These are phyloP conservation scores for Cybosia mesomella DNA, from an alignment of 2,888 invertebrate species.

Conservation along the genomic window DNA sequence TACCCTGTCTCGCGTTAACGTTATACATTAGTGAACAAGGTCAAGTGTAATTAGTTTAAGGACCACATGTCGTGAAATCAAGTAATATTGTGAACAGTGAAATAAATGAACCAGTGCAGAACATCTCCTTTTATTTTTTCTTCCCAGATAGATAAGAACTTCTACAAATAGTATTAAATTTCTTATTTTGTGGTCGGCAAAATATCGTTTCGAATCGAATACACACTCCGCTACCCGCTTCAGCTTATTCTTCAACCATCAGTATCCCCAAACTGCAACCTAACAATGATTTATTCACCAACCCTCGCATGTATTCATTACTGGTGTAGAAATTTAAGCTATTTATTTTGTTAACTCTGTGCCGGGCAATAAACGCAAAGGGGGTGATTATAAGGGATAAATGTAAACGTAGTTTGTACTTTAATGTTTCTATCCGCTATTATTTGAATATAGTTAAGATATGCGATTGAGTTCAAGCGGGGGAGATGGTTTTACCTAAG, in stretches of 20 bases:
- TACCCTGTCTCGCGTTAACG: no score
- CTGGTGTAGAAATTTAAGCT: constrained; percentile 87
- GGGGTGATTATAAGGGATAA: constrained; percentile 70
- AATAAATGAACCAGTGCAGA: no score
- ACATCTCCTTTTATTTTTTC: no score
- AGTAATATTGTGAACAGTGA: no score
- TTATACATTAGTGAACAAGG: no score
- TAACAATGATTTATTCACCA: constrained; percentile 83
- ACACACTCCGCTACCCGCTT: constrained; percentile 24
- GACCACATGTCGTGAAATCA: no score
- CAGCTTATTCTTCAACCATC: constrained; percentile 24
- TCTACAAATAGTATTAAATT: not conserved
- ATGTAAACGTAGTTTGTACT: constrained; percentile 69
- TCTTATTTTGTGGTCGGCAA: not conserved
- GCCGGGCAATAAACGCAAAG: constrained; percentile 78
- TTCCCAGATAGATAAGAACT: no score
- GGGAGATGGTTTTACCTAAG: not conserved
- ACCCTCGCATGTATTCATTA: constrained; percentile 85
- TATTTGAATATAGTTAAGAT: constrained; percentile 20
- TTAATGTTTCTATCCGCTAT: constrained; percentile 61
- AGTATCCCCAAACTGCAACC: constrained; percentile 79
- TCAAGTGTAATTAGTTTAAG: no score
- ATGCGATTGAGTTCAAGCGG: not conserved
- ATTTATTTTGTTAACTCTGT: constrained; percentile 86
- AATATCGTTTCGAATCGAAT: not conserved